Conservation (phyloP, 2,113 vertebrate genomes). For the Salvelinus sp. region DNA sequence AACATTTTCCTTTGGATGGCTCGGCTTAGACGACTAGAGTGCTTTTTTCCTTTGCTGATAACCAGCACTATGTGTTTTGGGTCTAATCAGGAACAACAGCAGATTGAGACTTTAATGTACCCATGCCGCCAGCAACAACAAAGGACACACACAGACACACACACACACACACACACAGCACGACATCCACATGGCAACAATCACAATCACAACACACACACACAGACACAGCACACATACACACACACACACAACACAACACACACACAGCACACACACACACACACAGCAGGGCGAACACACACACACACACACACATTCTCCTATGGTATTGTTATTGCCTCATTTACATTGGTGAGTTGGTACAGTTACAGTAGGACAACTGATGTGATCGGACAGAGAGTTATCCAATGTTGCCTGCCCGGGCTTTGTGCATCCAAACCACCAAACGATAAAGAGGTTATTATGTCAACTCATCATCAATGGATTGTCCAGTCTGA, state of each 20-base stretch:
- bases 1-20: conserved; percentile 28
- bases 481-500: conserved; percentile 40
- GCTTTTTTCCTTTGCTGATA: conserved; percentile 65
- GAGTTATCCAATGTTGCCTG: conserved; percentile 15
- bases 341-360: background rate
- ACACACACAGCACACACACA: no score
- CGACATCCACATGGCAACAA: no score
- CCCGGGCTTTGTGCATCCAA: background rate
- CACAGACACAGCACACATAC: no score
- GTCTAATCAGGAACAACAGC: conserved; percentile 54
- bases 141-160: no score
- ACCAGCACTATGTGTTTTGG: conserved; percentile 51
- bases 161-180: no score
- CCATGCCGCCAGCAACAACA: no score
- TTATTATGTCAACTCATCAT: conserved; percentile 56
- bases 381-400: conserved; percentile 50
- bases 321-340: background rate
- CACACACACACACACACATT: background rate
- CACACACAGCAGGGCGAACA: no score
- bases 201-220: no score
- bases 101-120: no score
- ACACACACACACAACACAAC: no score
- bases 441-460: conserved; percentile 7
- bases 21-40: conserved; percentile 18
- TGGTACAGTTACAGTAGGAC: background rate